phyloP scores from a whole-genome alignment of 2,797 vertebrate genomes.

The Cuniculus paca region DNA sequence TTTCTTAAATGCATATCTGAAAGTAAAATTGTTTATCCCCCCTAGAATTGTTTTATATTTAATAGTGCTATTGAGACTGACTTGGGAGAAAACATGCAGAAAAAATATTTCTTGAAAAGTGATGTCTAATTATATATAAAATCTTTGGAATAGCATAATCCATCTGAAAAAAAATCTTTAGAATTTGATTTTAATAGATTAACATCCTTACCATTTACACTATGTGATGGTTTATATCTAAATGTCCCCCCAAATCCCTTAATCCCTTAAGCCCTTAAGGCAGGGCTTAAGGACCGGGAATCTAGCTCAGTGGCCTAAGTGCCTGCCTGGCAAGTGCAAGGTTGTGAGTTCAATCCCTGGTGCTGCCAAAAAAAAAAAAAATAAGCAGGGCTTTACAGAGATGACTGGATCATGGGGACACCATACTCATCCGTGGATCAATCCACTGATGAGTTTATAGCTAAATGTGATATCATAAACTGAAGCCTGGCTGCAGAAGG shows the following conservation, averaged over 20 bases:
- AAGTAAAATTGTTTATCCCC: slow-evolving; percentile 37
- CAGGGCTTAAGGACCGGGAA: no score
- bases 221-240: not conserved
- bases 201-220: slow-evolving; percentile 24
- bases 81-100: slow-evolving; percentile 57
- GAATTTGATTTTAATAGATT: slow-evolving; percentile 70
- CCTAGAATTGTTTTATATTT: slow-evolving; percentile 70
- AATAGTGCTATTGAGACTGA: slow-evolving; percentile 68
- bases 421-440: not conserved
- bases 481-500: not conserved
- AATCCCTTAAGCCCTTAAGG: no score
- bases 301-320: no score
- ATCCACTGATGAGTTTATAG: not conserved
- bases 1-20: slow-evolving; percentile 56
- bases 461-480: not conserved
- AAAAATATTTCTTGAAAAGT: slow-evolving; percentile 66
- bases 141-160: slow-evolving; percentile 35
- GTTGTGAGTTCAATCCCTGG: no score
- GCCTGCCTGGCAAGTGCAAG: no score
- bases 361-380: no score
- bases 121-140: slow-evolving; percentile 65
- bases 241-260: not conserved
- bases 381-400: not conserved
- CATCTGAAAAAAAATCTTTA: slow-evolving; percentile 53
- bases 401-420: not conserved